Evolutionary conservation across 2,797 vertebrate species (phyloP), one percentile per base, ranked within the genome.

Genomic region (Falco concolor): DNA sequence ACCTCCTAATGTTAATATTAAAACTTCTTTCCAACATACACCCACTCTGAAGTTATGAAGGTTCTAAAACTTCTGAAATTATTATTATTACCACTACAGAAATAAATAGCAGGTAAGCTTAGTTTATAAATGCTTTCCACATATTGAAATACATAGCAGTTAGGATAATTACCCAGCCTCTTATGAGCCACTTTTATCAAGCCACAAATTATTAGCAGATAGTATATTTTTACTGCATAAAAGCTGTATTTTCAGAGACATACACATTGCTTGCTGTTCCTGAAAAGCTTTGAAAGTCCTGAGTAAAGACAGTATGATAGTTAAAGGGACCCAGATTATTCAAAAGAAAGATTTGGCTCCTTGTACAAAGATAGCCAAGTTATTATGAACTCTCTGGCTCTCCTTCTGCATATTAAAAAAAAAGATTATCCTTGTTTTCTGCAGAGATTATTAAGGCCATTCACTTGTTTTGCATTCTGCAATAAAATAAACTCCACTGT

Each of bases 401-500:
- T 80, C 40, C 19, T 84, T 79, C 30, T 90, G 70, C 32, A 28
- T 49, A 81, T 59, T 12, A 57, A 56, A 63, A 90, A 90, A 76
- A 72, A 68, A 68, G 6, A 89, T 74, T 76, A 87, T 57, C 75
- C 82, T 79, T 87, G 68, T 84, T 91, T 92, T 97, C 91, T 95
- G 59, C 74, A 92, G 77, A 89, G 57, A 95, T 92, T 95, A 95
- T 95, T 97, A 94, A 91, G 89, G 91, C 91, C 92, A 96, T 81
- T 89, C 57, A 82, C 91, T 96, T 92, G 91, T 93, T 94, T 91
- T 83, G 93, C 92, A 96, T 78, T 56, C 93, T 64, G 44, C 8
- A 54, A 89, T 88, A 95, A 96, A 97, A 96, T 95, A 96, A 96
- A 95, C 87, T 87, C 87, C 38, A 78, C 90, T 85, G 94, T 91